These are phyloP conservation scores for Brachyopa scutellaris DNA, from an alignment of 2,888 invertebrate species.

Conservation along the genomic window DNA sequence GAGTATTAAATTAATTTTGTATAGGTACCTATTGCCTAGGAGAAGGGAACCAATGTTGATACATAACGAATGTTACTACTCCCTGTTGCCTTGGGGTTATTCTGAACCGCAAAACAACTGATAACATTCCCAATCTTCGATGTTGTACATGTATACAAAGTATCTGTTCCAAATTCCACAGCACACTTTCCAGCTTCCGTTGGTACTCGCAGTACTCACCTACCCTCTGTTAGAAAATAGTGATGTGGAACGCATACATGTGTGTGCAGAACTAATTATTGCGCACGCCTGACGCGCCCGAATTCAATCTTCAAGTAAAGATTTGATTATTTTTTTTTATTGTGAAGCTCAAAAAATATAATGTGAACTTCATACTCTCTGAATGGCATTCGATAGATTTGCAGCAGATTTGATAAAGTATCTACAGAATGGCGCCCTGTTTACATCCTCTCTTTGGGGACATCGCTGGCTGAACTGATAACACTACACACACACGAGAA, in stretches of 20 bases:
- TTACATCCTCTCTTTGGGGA: neutral
- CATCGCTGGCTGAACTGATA: constrained; percentile 28
- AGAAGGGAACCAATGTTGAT: constrained; percentile 30
- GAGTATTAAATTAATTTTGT: constrained; percentile 34
- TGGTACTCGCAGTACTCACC: constrained; percentile 9
- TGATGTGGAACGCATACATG: constrained; percentile 48
- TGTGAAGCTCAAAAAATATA: too few relatives aligned
- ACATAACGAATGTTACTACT: constrained; percentile 30
- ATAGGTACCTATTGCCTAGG: constrained; percentile 42
- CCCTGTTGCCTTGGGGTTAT: constrained; percentile 33
- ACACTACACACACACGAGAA: constrained; percentile 22
- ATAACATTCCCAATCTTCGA: constrained; percentile 54
- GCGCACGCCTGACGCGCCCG: constrained; percentile 72
- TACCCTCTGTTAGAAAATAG: constrained; percentile 10
- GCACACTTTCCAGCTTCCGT: constrained; percentile 61
- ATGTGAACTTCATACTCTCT: too few relatives aligned
- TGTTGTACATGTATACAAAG: constrained; percentile 1
- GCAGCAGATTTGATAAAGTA: too few relatives aligned
- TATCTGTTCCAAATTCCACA: constrained; percentile 50
- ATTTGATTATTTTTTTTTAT: constrained; percentile 6
- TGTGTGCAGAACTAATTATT: constrained; percentile 24
- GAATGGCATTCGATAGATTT: too few relatives aligned
- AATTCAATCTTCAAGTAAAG: constrained; percentile 46
- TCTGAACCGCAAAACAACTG: constrained; percentile 63
- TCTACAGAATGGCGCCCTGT: neutral